These are phyloP conservation scores for Arrhopalites spinosus DNA, from an alignment of 2,888 invertebrate species.

Conservation along the genomic window DNA sequence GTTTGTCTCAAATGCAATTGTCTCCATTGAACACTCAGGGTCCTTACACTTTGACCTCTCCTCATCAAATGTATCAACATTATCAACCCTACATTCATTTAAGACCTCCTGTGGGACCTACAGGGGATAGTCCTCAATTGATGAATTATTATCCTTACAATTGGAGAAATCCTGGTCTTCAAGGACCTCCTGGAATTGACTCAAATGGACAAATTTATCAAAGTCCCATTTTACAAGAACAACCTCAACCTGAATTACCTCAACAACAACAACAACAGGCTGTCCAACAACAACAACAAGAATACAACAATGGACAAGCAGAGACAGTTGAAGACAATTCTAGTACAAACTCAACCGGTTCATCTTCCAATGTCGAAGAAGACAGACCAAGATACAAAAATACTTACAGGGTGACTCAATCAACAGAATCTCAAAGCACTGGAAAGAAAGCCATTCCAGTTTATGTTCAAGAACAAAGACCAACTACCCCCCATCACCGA, in stretches of 20 bases:
- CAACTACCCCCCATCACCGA: neutral
- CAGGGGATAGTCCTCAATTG: neutral
- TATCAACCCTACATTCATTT: neutral
- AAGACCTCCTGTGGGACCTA: constrained; percentile 1
- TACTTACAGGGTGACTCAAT: constrained; percentile 11
- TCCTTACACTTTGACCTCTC: neutral
- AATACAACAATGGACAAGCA: neutral
- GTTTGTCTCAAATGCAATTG: too few relatives aligned
- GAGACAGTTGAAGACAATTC: neutral
- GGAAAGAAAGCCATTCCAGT: constrained; percentile 34
- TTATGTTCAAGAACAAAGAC: constrained; percentile 37
- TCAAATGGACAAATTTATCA: constrained; percentile 16
- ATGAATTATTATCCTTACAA: constrained; percentile 20
- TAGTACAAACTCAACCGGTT: neutral
- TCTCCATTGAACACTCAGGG: neutral
- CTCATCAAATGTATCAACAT: constrained; percentile 1
- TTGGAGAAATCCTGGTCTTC: constrained; percentile 3
- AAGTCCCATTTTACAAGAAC: constrained; percentile 18
- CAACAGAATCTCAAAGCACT: neutral
- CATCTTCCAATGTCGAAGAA: neutral
- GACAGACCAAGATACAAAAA: constrained; percentile 33
- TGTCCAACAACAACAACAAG: neutral
- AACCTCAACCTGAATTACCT: neutral
- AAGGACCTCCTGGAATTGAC: too few relatives aligned
- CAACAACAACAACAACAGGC: neutral